Conservation (phyloP, 2,797 vertebrate species). For the Ctenosaura bakeri region DNA sequence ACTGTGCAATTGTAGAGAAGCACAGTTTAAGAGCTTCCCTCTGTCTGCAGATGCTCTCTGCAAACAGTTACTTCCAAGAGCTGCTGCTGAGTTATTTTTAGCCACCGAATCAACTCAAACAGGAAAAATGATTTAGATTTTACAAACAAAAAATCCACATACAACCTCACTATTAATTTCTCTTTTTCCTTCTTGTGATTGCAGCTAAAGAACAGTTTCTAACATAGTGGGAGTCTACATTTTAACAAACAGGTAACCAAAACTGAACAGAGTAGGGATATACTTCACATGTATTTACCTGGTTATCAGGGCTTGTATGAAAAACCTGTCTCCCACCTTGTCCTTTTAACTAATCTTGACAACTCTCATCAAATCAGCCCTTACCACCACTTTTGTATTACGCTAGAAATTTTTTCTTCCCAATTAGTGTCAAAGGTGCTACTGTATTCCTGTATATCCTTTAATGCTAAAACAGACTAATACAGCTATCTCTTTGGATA, state of each 20-base stretch:
- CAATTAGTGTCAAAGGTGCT: too few relatives aligned
- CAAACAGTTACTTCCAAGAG: slow-evolving; percentile 28
- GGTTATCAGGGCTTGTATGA: too few relatives aligned
- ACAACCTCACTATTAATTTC: not conserved
- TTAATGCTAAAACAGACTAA: too few relatives aligned
- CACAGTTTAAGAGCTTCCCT: not conserved
- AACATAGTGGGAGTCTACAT: not conserved
- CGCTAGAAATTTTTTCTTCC: too few relatives aligned
- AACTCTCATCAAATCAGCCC: too few relatives aligned
- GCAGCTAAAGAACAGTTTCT: not conserved
- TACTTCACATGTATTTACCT: not conserved
- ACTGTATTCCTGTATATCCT: too few relatives aligned
- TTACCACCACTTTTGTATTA: too few relatives aligned
- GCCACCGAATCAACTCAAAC: slow-evolving; percentile 32
- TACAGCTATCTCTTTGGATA: too few relatives aligned
- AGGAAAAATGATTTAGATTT: slow-evolving; percentile 31
- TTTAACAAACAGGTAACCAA: slow-evolving; percentile 11
- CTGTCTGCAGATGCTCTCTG: not conserved
- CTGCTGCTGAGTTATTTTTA: slow-evolving; percentile 44
- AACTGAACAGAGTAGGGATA: not conserved
- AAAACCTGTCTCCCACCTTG: too few relatives aligned
- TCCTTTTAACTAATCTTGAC: too few relatives aligned
- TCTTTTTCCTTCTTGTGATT: slow-evolving; percentile 5
- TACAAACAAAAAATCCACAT: not conserved
- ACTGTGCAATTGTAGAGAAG: not conserved